These are phyloP conservation scores for Myrmecophaga tridactyla DNA, from an alignment of 2,113 vertebrate genomes.

Conservation along the genomic window DNA sequence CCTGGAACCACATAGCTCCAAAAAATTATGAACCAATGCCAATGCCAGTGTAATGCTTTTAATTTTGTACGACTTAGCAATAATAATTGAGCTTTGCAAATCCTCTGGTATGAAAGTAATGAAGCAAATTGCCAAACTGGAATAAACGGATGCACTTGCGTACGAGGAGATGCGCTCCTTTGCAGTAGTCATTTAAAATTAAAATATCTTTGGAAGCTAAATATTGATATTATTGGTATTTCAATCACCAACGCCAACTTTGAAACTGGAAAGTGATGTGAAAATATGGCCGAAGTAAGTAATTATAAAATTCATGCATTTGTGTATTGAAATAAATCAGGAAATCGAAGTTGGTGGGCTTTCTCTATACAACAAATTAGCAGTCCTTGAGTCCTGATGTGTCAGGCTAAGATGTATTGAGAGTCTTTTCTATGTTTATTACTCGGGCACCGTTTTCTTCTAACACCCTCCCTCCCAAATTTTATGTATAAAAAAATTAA, in stretches of 20 bases:
- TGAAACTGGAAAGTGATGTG: not conserved
- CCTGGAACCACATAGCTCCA: not conserved
- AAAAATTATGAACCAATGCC: not conserved
- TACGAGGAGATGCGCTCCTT: not conserved
- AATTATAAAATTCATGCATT: not conserved
- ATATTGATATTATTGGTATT: not conserved
- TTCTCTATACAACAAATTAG: too few species aligned
- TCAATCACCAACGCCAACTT: not conserved
- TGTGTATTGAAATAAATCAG: not conserved
- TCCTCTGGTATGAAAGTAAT: not conserved
- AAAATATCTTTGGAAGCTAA: slow-evolving; percentile 33
- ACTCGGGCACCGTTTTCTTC: not conserved
- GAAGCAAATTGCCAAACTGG: not conserved
- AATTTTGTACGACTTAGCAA: not conserved
- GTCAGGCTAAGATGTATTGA: not conserved
- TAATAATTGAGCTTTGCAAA: not conserved
- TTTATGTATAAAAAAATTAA: not conserved
- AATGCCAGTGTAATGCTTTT: not conserved
- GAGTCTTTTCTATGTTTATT: not conserved
- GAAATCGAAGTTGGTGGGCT: too few species aligned
- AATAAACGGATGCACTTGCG: not conserved
- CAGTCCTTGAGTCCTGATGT: rapidly evolving
- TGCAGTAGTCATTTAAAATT: not conserved
- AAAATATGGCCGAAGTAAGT: not conserved
- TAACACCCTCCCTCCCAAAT: not conserved